These are phyloP conservation scores for Mylabris phalerata DNA, from an alignment of 1,140 invertebrate genomes.

Conservation along the genomic window DNA sequence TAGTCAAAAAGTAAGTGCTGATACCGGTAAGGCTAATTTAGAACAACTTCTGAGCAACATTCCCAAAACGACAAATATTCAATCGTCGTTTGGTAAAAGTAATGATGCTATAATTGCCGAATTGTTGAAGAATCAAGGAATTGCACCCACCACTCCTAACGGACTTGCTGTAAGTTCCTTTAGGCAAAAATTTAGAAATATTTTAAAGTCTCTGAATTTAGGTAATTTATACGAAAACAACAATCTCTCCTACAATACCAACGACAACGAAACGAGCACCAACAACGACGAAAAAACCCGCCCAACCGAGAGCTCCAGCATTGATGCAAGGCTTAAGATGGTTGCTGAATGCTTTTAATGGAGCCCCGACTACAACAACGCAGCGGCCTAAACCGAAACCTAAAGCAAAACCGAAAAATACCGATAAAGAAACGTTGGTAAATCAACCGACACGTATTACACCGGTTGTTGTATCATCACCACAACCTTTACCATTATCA, in stretches of 20 bases:
- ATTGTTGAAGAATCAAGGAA: slow-evolving; percentile 58
- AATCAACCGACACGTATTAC: slow-evolving; percentile 35
- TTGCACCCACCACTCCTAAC: slow-evolving; percentile 57
- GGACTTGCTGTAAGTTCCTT: slow-evolving; percentile 38
- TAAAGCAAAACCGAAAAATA: slow-evolving; percentile 16
- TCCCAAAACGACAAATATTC: slow-evolving; percentile 6
- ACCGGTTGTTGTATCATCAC: slow-evolving; percentile 30
- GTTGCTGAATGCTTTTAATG: slow-evolving; percentile 34
- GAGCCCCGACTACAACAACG: slow-evolving; percentile 26
- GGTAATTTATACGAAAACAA: slow-evolving; percentile 23
- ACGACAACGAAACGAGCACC: slow-evolving; percentile 18
- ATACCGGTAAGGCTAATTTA: slow-evolving; percentile 17
- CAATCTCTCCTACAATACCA: slow-evolving; percentile 19
- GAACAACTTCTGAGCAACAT: neutral
- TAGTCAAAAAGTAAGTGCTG: slow-evolving; percentile 21
- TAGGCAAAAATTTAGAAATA: too few species aligned
- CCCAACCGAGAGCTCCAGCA: slow-evolving; percentile 18
- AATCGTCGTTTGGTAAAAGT: slow-evolving; percentile 46
- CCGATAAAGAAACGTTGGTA: slow-evolving; percentile 24
- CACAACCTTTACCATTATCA: slow-evolving; percentile 6
- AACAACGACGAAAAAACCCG: slow-evolving; percentile 10
- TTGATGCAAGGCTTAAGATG: slow-evolving; percentile 38
- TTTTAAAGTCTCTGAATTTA: too few species aligned
- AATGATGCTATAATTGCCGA: slow-evolving; percentile 60
- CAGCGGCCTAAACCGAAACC: slow-evolving; percentile 19